Evolutionary conservation across 2,888 invertebrate genomes (phyloP).

Genomic region (Ctenicera cuprea): DNA sequence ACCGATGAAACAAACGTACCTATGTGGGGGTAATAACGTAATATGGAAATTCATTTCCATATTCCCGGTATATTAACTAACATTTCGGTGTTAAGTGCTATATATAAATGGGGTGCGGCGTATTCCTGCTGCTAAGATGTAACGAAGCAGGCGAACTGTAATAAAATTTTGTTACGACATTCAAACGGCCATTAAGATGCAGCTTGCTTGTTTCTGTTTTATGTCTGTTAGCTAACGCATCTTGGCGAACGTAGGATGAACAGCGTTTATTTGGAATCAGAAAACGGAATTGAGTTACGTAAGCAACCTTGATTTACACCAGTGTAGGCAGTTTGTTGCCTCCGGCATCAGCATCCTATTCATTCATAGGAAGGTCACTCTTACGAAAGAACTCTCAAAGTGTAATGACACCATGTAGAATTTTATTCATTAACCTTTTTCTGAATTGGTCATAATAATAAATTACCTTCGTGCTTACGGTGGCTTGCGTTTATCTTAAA

Average conservation of each 20-base stretch:
- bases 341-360: slow-evolving; percentile 42
- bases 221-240: slow-evolving; percentile 33
- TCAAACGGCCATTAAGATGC: slow-evolving; percentile 37
- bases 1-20: background rate
- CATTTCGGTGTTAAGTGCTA: slow-evolving; percentile 23
- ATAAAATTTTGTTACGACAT: slow-evolving; percentile 38
- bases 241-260: slow-evolving; percentile 41
- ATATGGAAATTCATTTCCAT: slow-evolving; percentile 31
- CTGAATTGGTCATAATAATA: slow-evolving; percentile 2
- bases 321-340: slow-evolving; percentile 44
- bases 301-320: slow-evolving; percentile 47
- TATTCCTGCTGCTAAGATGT: slow-evolving; percentile 17
- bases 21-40: slow-evolving; percentile 1
- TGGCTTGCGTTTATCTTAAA: background rate
- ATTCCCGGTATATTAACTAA: slow-evolving; percentile 18
- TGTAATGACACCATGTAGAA: slow-evolving; percentile 37
- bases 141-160: slow-evolving; percentile 27
- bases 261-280: slow-evolving; percentile 41
- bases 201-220: slow-evolving; percentile 37
- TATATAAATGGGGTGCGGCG: slow-evolving; percentile 31
- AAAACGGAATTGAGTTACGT: slow-evolving; percentile 47
- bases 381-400: slow-evolving; percentile 41
- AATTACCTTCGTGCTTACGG: slow-evolving; percentile 1
- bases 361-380: slow-evolving; percentile 46
- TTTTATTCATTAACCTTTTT: slow-evolving; percentile 24